Percentiles rank a stretch among this genome's conserved stretches.
Conservation (phyloP, 2,113 vertebrate species). For the Chaetura pelagica region DNA sequence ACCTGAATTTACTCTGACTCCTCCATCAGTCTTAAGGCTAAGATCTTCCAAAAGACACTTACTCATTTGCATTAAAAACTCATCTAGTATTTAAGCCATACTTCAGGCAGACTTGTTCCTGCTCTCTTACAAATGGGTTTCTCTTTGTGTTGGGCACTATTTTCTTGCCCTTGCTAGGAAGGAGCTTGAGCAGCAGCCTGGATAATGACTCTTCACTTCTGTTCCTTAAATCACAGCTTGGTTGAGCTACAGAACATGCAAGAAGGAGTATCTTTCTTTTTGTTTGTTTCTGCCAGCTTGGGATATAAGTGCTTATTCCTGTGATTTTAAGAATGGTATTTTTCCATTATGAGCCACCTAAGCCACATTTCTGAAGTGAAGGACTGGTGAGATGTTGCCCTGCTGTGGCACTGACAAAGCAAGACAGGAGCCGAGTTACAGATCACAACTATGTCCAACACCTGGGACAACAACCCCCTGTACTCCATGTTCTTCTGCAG, state of each 20-base stretch:
- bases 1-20: not conserved
- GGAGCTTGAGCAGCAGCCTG: not conserved
- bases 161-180: not conserved
- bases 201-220: not conserved
- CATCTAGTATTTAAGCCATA: not conserved
- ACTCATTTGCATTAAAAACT: not conserved
- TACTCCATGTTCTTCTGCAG: not conserved
- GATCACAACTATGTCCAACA: not conserved
- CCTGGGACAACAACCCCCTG: not conserved
- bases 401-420: not conserved
- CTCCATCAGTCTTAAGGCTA: not conserved
- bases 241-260: not conserved
- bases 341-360: not conserved
- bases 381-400: not conserved
- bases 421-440: not conserved
- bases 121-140: not conserved
- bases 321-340: not conserved
- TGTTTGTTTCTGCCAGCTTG: not conserved
- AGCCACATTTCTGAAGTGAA: not conserved
- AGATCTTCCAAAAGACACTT: not conserved
- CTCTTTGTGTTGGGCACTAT: not conserved
- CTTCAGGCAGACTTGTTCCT: not conserved
- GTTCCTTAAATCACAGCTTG: not conserved
- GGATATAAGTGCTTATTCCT: not conserved
- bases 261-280: not conserved